Percentiles rank a stretch among this genome's conserved stretches.
Conservation (phyloP, 2,797 vertebrate species). For the Lagodon rhomboides region DNA sequence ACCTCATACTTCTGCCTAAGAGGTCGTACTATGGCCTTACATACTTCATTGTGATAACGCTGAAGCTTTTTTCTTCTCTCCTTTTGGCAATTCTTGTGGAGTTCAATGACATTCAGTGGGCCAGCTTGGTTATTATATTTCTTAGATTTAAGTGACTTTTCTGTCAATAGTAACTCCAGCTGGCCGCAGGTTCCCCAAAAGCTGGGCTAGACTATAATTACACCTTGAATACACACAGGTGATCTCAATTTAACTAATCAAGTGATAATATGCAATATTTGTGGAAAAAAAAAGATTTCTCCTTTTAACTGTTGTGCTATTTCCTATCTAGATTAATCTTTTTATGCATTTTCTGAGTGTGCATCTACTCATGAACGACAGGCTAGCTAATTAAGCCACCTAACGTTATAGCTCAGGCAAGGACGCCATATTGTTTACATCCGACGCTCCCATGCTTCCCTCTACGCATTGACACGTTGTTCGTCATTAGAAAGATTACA, state of each 20-base stretch:
- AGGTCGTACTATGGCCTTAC: slow-evolving; percentile 45
- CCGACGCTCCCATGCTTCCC: too few species aligned
- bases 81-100: neutral
- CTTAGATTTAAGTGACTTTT: neutral
- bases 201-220: neutral
- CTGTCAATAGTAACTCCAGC: neutral
- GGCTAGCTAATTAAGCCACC: too few species aligned
- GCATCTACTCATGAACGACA: too few species aligned
- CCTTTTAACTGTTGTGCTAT: too few species aligned
- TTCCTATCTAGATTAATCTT: too few species aligned
- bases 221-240: neutral
- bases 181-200: neutral
- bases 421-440: too few species aligned
- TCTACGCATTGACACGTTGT: too few species aligned
- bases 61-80: neutral
- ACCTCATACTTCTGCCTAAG: slow-evolving; percentile 42
- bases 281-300: too few species aligned
- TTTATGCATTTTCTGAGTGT: too few species aligned
- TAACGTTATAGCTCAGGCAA: too few species aligned
- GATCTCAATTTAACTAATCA: neutral
- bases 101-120: slow-evolving; percentile 13
- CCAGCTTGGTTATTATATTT: neutral
- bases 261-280: neutral
- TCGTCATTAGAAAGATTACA: too few species aligned
- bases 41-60: slow-evolving; percentile 17